phyloP scores from a whole-genome alignment of 2,888 invertebrate genomes.

The Villa cingulata region DNA sequence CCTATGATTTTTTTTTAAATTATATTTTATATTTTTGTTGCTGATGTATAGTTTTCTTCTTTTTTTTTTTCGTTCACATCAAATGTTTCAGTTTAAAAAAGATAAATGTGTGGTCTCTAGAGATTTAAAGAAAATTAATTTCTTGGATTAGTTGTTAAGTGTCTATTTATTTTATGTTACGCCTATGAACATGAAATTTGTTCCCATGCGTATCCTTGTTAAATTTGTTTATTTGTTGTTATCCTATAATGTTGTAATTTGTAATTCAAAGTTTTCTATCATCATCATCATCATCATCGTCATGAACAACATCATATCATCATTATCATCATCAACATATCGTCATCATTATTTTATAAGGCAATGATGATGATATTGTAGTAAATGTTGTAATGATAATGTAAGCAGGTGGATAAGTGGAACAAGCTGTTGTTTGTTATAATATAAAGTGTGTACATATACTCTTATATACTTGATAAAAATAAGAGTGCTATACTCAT shows the following conservation, averaged over 20 bases:
- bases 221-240: constrained; percentile 2
- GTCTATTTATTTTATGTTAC: constrained; percentile 14
- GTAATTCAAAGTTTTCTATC: too few species aligned
- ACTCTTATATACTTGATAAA: too few species aligned
- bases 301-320: too few species aligned
- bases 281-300: too few species aligned
- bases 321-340: too few species aligned
- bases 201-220: neutral
- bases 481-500: too few species aligned
- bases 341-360: constrained; percentile 3
- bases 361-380: neutral
- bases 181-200: constrained; percentile 7
- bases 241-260: too few species aligned
- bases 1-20: too few species aligned
- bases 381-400: neutral
- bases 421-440: neutral
- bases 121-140: constrained; percentile 15
- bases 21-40: too few species aligned
- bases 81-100: neutral
- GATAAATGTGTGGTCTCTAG: constrained; percentile 14
- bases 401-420: constrained; percentile 14
- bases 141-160: constrained; percentile 17
- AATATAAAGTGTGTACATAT: neutral
- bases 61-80: too few species aligned
- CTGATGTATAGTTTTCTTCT: too few species aligned